These are phyloP conservation scores for Sander lucioperca DNA, from an alignment of 2,113 vertebrate genomes.

Conservation along the genomic window DNA sequence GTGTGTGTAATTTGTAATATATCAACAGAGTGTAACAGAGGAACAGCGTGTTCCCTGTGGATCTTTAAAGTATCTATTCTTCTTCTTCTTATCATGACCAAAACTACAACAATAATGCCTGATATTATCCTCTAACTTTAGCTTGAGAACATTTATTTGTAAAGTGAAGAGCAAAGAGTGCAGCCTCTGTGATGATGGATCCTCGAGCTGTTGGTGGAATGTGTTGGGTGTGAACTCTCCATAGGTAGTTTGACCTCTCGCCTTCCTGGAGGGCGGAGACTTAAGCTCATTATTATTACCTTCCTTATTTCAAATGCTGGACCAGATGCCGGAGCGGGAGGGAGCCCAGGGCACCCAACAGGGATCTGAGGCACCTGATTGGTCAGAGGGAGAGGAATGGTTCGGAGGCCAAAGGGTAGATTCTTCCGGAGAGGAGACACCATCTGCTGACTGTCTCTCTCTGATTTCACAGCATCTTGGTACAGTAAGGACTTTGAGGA, in stretches of 20 bases:
- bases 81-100: background rate
- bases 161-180: background rate
- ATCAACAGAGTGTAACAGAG: no score
- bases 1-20: no score
- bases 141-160: background rate
- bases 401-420: slow-evolving; percentile 77
- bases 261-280: slow-evolving; percentile 55
- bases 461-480: slow-evolving; percentile 41
- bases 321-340: slow-evolving; percentile 81
- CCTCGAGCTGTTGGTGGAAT: slow-evolving; percentile 41
- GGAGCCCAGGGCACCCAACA: slow-evolving; percentile 61
- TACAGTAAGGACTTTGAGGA: slow-evolving; percentile 34
- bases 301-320: slow-evolving; percentile 70
- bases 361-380: slow-evolving; percentile 71
- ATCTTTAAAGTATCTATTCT: no score
- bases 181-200: slow-evolving; percentile 36
- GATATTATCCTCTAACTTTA: background rate
- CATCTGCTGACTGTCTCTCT: slow-evolving; percentile 75
- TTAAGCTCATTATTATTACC: slow-evolving; percentile 77
- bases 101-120: background rate
- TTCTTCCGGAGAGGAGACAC: slow-evolving; percentile 73
- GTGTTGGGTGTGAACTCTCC: slow-evolving; percentile 68
- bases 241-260: slow-evolving; percentile 74
- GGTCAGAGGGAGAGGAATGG: slow-evolving; percentile 66
- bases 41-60: no score